Evolutionary conservation across 2,113 vertebrate species (phyloP).

Genomic region (Gymnarchus niloticus): DNA sequence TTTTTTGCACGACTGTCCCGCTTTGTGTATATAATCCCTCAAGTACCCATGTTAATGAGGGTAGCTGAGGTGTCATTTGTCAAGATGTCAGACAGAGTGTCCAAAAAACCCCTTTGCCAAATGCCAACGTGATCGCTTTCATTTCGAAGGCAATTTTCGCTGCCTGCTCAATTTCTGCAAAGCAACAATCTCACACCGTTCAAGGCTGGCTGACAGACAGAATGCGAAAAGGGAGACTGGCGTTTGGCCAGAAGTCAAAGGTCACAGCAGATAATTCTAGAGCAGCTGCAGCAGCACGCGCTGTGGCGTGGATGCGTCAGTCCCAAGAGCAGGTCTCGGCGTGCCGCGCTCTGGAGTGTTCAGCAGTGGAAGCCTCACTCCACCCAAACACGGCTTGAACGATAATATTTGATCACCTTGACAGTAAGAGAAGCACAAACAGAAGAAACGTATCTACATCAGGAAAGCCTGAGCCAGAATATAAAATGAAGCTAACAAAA

Average conservation of each 20-base stretch:
- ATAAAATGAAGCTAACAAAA: background rate
- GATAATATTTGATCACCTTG: background rate
- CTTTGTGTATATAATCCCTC: slow-evolving; percentile 14
- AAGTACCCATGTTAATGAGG: background rate
- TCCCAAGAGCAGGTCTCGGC: background rate
- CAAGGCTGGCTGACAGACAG: background rate
- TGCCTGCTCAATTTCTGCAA: background rate
- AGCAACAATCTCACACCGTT: background rate
- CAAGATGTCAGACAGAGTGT: background rate
- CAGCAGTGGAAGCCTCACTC: too few species aligned
- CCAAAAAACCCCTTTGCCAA: background rate
- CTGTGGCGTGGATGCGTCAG: background rate
- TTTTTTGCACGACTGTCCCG: background rate
- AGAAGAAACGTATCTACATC: background rate
- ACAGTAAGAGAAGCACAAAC: background rate
- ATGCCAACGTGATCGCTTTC: background rate
- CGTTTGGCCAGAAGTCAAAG: slow-evolving; percentile 8
- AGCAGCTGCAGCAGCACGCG: background rate
- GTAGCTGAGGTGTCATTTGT: slow-evolving; percentile 19
- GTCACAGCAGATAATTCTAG: background rate
- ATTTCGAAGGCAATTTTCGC: background rate
- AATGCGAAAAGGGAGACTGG: background rate
- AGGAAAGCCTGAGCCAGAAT: background rate
- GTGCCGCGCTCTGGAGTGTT: background rate
- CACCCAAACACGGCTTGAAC: background rate